Percentiles rank a stretch among this genome's conserved stretches.
These are phyloP conservation scores for Galagoides demidoff DNA, from an alignment of 2,797 vertebrate species.

Conservation along the genomic window DNA sequence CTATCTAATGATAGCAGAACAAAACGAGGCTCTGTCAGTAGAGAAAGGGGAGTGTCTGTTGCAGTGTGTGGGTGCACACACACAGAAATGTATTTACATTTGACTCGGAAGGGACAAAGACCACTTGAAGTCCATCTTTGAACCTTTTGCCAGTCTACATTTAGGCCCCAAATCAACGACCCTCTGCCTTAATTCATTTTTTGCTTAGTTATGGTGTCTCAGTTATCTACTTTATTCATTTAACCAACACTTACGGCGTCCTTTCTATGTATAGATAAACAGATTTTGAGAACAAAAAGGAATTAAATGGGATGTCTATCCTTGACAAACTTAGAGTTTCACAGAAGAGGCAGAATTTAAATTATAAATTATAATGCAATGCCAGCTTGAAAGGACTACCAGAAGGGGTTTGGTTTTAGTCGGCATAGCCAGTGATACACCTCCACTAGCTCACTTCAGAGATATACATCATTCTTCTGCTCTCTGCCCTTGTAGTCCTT, in stretches of 20 bases:
- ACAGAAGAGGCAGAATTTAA: constrained; percentile 3
- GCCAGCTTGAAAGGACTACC: background rate
- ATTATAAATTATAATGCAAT: background rate
- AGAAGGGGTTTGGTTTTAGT: background rate
- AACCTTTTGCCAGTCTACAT: background rate
- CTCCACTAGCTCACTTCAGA: background rate
- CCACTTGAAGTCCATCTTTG: background rate
- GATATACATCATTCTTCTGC: background rate
- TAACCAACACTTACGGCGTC: background rate
- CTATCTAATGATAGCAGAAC: background rate
- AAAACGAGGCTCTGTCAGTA: background rate
- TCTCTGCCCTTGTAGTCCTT: background rate
- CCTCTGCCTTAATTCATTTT: background rate
- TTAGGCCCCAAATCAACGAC: background rate
- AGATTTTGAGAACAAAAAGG: background rate
- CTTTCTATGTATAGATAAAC: background rate
- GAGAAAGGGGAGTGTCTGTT: background rate
- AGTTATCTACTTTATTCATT: constrained; percentile 5
- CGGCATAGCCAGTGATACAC: background rate
- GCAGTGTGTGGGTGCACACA: background rate
- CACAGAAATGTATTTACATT: background rate
- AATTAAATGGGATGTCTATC: background rate
- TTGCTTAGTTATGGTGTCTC: background rate
- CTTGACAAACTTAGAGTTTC: background rate
- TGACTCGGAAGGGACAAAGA: background rate